Percentiles rank a stretch among this genome's conserved stretches.
Conservation (phyloP, 2,113 vertebrate genomes). For the Nerophis lumbriciformis region DNA sequence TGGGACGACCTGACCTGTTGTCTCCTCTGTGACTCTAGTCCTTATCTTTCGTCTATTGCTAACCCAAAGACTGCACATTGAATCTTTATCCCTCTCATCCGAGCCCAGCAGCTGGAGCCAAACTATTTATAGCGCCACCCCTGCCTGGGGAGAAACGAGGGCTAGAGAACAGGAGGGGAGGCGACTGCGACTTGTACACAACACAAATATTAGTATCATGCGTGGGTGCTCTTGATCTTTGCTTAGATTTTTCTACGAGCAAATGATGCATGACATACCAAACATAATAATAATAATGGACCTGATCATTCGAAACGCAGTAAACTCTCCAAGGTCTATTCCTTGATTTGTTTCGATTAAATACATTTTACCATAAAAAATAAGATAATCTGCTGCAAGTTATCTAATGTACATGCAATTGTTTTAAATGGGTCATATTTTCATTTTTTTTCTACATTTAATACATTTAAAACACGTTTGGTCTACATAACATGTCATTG, state of each 20-base stretch:
- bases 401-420: too few relatives aligned
- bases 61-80: conserved; percentile 39
- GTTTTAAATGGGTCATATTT: too few relatives aligned
- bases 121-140: conserved; percentile 57
- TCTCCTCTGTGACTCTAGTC: conserved; percentile 49
- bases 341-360: too few relatives aligned
- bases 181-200: conserved; percentile 38
- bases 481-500: too few relatives aligned
- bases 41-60: conserved; percentile 30
- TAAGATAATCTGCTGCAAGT: too few relatives aligned
- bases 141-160: conserved; percentile 44
- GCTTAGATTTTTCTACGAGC: background rate
- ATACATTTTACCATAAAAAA: too few relatives aligned
- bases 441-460: too few relatives aligned
- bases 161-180: conserved; percentile 32
- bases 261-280: background rate
- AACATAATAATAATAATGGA: background rate
- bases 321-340: too few relatives aligned
- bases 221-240: conserved; percentile 1
- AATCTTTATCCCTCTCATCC: conserved; percentile 30
- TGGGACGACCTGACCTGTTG: conserved; percentile 52
- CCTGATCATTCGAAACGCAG: too few relatives aligned
- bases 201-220: conserved; percentile 15
- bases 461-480: too few relatives aligned
- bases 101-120: conserved; percentile 57